Evolutionary conservation across 1,140 invertebrate genomes (phyloP), one percentile per base, ranked within the genome.

Genomic region (Drosophila elegans): DNA sequence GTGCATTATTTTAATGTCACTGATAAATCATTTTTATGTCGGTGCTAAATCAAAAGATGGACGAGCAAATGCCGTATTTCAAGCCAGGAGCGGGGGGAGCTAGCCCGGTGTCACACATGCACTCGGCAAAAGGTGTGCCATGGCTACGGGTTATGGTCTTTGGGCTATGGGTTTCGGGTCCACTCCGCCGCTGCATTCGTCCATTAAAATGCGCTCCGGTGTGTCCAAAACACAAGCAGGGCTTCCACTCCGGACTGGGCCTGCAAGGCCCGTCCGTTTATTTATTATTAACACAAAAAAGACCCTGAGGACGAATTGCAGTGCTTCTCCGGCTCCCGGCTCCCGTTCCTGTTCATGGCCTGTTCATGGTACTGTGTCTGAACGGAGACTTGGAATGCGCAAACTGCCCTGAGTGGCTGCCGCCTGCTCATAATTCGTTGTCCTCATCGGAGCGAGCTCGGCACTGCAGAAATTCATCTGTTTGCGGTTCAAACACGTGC

Each of bases 1-100:
- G 88, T 92, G 91, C 85, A 92, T 92, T 92, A 92, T 92, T 92
- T 92, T 92, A 92, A 92, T 92, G 91, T 92, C 91, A 92, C 91
- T 92, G 91, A 92, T 92, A 92, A 92, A 92, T 92, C 91, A 92
- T 92, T 92, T 92, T 92, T 92, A 92, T 92, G 91, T 92, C 86
- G 85, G 91, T 92, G 91, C 89, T 92, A 92, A 92, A 92, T 92
- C 91, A 92, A 92, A 91, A 89, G 91, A 91, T 89, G 89, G 84
- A 89, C 89, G 90, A 89, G 84, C 83, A 89, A 88, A 88, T 83
- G 84, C 83, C 80, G 83, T 89, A 89, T 89, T 88, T 89, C 84
- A 88, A 77, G 84, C 72, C 49, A 57, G 46, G 32, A 42, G 25
- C n/a, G 13, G 42, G 27, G 45, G 36, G 27, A 48, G 36, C 27